Conservation (phyloP, 2,797 vertebrate species). For the Apogon talboti region DNA sequence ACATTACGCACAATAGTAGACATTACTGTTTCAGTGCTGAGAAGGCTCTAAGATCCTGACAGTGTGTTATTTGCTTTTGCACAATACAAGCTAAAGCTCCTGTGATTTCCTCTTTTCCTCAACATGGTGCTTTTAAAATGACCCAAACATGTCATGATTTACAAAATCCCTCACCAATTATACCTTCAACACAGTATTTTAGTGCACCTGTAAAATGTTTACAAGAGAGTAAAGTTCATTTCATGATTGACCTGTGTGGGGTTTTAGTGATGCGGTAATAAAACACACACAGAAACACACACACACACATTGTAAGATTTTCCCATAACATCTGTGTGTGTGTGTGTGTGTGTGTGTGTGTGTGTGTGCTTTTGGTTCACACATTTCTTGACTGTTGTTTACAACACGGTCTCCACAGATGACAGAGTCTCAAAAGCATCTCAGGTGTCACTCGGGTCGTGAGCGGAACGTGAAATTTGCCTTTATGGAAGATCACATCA, state of each 20-base stretch:
- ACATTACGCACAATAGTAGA: conserved; percentile 61
- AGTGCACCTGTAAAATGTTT: conserved; percentile 67
- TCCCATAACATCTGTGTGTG: conserved; percentile 2
- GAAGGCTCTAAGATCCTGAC: conserved; percentile 23
- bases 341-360: not conserved
- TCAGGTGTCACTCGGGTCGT: not conserved
- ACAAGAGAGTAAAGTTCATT: conserved; percentile 68
- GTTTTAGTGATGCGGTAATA: conserved; percentile 49
- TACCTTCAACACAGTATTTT: conserved; percentile 25
- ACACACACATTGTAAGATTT: conserved; percentile 16
- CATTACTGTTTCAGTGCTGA: conserved; percentile 43
- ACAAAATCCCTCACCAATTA: conserved; percentile 11
- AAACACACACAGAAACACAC: conserved; percentile 54
- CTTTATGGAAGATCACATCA: conserved; percentile 56
- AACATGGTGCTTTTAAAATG: conserved; percentile 18
- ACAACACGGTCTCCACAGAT: conserved; percentile 15
- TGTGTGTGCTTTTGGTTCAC: conserved; percentile 11
- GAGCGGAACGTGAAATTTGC: conserved; percentile 22
- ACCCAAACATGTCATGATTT: conserved; percentile 25
- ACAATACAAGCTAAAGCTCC: conserved; percentile 23
- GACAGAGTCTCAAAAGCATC: conserved; percentile 7
- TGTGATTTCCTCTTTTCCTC: conserved; percentile 53
- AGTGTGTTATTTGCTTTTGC: conserved; percentile 40
- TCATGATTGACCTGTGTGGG: conserved; percentile 37
- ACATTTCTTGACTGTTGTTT: not conserved